Percentiles rank a stretch among this genome's conserved stretches.
phyloP scores from a whole-genome alignment of 2,888 invertebrate genomes.

The Orchestes rusci region DNA sequence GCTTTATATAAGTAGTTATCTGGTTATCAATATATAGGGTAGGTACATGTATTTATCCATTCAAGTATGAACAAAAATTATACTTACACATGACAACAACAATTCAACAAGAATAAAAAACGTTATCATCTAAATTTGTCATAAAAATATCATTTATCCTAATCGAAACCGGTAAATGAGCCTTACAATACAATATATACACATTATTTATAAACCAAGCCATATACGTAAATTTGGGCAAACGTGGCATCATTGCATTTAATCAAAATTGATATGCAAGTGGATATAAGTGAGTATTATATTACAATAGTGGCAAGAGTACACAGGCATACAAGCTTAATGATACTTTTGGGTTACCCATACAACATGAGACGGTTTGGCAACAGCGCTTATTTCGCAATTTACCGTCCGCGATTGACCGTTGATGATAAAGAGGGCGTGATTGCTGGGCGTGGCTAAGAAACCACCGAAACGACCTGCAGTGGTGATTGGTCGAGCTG shows the following conservation, averaged over 20 bases:
- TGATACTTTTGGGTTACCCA: constrained; percentile 58
- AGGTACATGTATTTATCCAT: too few species aligned
- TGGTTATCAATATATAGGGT: too few species aligned
- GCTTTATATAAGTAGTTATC: too few species aligned
- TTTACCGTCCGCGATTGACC: constrained; percentile 64
- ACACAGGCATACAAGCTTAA: constrained; percentile 34
- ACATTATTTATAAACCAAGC: too few species aligned
- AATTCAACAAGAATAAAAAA: constrained; percentile 9
- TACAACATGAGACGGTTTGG: constrained; percentile 57
- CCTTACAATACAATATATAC: too few species aligned
- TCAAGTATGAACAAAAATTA: too few species aligned
- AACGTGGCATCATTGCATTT: not conserved
- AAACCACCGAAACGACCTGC: constrained; percentile 47
- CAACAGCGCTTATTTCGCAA: constrained; percentile 65
- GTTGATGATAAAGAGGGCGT: constrained; percentile 64
- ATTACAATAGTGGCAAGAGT: too few species aligned
- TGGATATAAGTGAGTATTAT: not conserved
- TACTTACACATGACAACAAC: too few species aligned
- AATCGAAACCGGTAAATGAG: too few species aligned
- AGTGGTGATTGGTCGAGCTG: constrained; percentile 58
- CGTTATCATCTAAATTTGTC: constrained; percentile 8
- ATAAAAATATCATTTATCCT: constrained; percentile 7
- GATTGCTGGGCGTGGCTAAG: constrained; percentile 64
- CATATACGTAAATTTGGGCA: not conserved
- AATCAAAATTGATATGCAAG: constrained; percentile 1